Base-by-base conservation (phyloP, 2,113 vertebrate species). In the Peromyscus polionotus region DNA sequence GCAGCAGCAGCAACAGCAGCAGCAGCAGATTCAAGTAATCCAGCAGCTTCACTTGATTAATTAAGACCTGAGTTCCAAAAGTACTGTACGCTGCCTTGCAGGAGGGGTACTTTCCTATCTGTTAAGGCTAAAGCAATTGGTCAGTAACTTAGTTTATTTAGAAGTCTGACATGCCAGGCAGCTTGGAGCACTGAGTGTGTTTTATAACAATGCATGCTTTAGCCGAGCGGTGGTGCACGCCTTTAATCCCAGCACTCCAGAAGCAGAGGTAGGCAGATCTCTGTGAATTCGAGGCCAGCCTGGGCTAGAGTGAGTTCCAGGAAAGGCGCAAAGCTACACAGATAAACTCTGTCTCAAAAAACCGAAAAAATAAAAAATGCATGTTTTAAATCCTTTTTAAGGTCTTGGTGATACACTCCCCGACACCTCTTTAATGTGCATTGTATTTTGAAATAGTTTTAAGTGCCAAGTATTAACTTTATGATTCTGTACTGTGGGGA, bases 11-110 rank as follows among this genome's bases (percentile, higher is more conserved):
- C 99, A 99, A 99, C 99, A 99, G 98, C 99, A 99, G 99, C 99
- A 99, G 99, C 99, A 99, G 98, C 99, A 99, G 99, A 99, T 99
- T 98, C 99, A 99, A 99, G 99, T 99, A 99, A 99, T 99, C 98
- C 99, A 99, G 99, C 99, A 99, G 99, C 99, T 99, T 99, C 98
- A 96, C 98, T 99, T 98, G 98, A 99, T 98, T 99, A 98, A 94
- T 94, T 96, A 96, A 97, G 97, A 97, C 98, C 98, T 99, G n/a
- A 70, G 98, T 98, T 98, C 98, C 98, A 97, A 97, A 98, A 98
- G 95, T 92, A 88, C 95, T 20, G 20, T 92, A 96, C 39, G 96
- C 79, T 68, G 80, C 0, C 77, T 81, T 88, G 88, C 65, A 83
- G 93, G 72, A 94, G 89, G 63, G 90, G 91, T 96, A 36, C 92